A percentile compares a stretch with the other conserved stretches of the same genome.
These are phyloP conservation scores for Tinamus guttatus DNA, from an alignment of 2,113 vertebrate genomes.

Conservation along the genomic window DNA sequence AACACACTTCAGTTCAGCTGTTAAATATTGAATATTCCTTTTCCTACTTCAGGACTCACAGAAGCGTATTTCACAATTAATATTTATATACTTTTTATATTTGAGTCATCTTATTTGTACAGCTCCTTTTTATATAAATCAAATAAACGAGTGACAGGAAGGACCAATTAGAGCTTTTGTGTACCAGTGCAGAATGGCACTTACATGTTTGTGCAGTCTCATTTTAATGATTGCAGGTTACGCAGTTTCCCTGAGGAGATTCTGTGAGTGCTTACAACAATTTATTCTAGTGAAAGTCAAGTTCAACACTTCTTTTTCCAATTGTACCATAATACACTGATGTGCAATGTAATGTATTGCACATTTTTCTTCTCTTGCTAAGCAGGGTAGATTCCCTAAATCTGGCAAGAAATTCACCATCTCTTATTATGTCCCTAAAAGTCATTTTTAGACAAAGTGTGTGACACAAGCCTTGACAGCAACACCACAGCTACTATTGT, in stretches of 20 bases:
- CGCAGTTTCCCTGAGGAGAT: conserved; percentile 39
- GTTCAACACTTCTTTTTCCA: conserved; percentile 40
- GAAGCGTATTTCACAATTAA: conserved; percentile 33
- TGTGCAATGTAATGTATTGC: background rate
- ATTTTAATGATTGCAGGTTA: conserved; percentile 38
- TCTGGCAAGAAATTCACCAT: background rate
- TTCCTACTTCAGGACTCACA: background rate
- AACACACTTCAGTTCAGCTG: conserved; percentile 13
- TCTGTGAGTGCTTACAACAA: conserved; percentile 24
- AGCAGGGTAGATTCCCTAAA: background rate
- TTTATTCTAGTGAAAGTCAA: conserved; percentile 32
- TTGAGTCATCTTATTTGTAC: conserved; percentile 23
- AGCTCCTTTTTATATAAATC: background rate
- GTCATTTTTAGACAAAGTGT: background rate
- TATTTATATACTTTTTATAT: conserved; percentile 9
- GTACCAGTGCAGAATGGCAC: background rate
- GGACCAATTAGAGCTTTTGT: background rate
- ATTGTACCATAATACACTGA: background rate
- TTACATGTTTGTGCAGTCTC: background rate
- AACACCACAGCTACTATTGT: background rate
- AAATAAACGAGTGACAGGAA: background rate
- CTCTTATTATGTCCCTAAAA: background rate
- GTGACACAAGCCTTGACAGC: background rate
- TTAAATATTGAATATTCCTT: conserved; percentile 27
- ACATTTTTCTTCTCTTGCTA: conserved; percentile 15